Conservation (phyloP, 2,888 invertebrate species). For the Brachyopa scutellaris region DNA sequence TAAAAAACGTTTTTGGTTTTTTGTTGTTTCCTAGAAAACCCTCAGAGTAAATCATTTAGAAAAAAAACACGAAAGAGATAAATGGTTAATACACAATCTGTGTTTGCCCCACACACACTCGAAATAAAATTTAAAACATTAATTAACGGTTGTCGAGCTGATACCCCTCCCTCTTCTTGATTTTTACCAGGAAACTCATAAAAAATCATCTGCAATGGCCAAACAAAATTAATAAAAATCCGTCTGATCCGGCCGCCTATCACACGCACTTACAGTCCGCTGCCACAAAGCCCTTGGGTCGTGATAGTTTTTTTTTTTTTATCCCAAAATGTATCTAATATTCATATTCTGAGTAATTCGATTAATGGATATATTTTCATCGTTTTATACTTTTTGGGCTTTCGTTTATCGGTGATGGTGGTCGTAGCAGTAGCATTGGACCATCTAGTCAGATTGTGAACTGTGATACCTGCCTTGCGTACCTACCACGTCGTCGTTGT, state of each 20-base stretch:
- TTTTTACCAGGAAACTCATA: constrained; percentile 50
- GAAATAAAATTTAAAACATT: background rate
- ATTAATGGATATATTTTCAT: constrained; percentile 43
- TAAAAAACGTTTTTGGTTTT: background rate
- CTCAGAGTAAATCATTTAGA: constrained; percentile 5
- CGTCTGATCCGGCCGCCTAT: background rate
- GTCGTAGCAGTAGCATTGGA: no score
- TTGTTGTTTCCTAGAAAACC: constrained; percentile 10
- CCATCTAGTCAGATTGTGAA: background rate
- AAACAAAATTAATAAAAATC: constrained; percentile 60
- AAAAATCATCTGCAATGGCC: constrained; percentile 43
- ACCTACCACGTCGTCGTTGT: constrained; percentile 31
- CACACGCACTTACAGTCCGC: constrained; percentile 24
- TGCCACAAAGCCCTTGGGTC: background rate
- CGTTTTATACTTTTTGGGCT: background rate
- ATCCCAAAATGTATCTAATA: constrained; percentile 29
- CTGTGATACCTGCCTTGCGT: constrained; percentile 8
- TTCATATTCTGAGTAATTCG: constrained; percentile 35
- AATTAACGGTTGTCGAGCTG: constrained; percentile 4
- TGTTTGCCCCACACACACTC: constrained; percentile 7
- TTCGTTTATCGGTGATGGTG: background rate
- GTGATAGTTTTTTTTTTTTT: background rate
- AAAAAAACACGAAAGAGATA: background rate
- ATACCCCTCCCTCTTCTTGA: background rate
- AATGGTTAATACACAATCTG: no score